Conservation (phyloP, 2,113 vertebrate genomes). For the Gavia stellata region DNA sequence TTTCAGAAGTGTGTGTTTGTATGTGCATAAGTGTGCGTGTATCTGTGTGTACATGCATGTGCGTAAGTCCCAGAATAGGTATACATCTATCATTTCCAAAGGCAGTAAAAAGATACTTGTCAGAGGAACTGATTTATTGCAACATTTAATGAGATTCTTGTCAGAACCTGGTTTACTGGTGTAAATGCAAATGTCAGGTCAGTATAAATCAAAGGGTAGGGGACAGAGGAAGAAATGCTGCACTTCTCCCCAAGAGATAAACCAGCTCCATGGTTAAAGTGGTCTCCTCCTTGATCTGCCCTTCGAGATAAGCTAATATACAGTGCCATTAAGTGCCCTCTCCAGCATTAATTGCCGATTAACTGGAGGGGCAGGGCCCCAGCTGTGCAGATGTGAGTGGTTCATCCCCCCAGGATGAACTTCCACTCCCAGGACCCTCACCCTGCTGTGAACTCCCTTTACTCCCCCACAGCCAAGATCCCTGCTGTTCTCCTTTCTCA, state of each 20-base stretch:
- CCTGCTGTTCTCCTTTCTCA: background rate
- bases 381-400: background rate
- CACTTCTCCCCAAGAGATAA: background rate
- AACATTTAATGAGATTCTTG: background rate
- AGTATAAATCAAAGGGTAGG: background rate
- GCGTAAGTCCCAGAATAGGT: background rate
- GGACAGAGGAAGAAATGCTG: background rate
- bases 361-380: background rate
- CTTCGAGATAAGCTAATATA: background rate
- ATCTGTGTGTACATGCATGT: background rate
- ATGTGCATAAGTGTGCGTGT: background rate
- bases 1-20: background rate
- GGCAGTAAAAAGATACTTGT: background rate
- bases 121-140: constrained; percentile 16
- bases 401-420: background rate
- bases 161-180: background rate
- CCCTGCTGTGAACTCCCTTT: background rate
- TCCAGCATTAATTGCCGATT: background rate
- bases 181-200: background rate
- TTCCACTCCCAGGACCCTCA: background rate
- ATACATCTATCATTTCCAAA: background rate
- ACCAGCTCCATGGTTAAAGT: background rate
- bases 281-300: background rate
- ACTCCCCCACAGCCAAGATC: rapidly evolving
- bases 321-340: background rate